Conservation (phyloP, 2,888 invertebrate species). For the Chrysotoxum bicinctum region DNA sequence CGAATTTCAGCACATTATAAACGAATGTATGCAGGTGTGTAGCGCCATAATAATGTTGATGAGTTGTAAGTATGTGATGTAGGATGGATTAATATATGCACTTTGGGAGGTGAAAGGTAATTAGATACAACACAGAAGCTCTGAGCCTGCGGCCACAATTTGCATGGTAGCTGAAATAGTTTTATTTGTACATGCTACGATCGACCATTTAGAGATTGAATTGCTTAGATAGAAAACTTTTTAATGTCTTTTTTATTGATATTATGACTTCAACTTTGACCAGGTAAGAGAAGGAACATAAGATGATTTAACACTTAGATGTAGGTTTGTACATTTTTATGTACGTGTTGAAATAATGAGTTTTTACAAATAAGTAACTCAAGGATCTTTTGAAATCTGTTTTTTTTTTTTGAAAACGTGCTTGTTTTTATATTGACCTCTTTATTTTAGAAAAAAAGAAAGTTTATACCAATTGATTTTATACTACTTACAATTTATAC, state of each 20-base stretch:
- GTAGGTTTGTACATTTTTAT: no score
- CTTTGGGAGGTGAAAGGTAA: conserved; percentile 69
- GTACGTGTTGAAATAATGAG: neutral
- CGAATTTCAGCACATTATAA: conserved; percentile 37
- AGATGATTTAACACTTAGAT: neutral
- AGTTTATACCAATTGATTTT: no score
- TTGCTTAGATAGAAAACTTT: conserved; percentile 39
- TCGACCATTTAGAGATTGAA: conserved; percentile 62
- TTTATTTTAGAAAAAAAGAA: no score
- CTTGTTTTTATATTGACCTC: neutral
- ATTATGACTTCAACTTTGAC: neutral
- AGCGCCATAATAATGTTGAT: conserved; percentile 69
- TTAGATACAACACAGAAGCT: conserved; percentile 40
- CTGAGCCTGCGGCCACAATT: conserved; percentile 46
- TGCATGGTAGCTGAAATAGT: conserved; percentile 48
- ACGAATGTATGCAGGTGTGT: conserved; percentile 19
- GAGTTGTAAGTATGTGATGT: conserved; percentile 61
- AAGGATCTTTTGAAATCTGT: neutral
- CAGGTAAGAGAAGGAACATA: neutral
- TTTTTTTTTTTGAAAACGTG: neutral
- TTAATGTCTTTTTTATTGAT: neutral
- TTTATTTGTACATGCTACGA: conserved; percentile 37
- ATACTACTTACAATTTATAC: no score
- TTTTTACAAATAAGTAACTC: neutral
- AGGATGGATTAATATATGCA: conserved; percentile 39